Conservation (phyloP, 2,797 vertebrate genomes). For the Trachops cirrhosus region DNA sequence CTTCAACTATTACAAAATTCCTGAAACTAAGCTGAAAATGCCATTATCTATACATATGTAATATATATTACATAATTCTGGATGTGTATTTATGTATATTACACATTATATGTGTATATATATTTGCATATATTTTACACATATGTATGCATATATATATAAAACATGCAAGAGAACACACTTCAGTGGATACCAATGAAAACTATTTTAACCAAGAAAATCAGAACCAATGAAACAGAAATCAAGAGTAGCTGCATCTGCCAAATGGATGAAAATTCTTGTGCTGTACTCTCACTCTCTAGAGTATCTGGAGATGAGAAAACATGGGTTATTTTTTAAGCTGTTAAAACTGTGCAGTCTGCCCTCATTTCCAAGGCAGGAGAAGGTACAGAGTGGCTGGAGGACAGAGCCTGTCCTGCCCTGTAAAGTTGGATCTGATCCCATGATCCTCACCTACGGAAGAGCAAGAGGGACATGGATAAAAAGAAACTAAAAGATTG, state of each 20-base stretch:
- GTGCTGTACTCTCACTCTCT: background rate
- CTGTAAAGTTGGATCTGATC: background rate
- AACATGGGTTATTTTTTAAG: background rate
- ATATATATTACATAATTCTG: background rate
- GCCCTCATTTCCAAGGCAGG: background rate
- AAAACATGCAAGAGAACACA: background rate
- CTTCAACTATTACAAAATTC: background rate
- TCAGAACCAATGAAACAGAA: background rate
- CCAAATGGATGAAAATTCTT: background rate
- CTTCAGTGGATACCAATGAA: background rate
- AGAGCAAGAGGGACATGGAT: background rate
- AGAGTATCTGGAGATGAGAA: background rate
- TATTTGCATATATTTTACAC: background rate
- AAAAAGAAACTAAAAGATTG: background rate
- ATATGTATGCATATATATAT: background rate
- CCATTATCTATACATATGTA: background rate
- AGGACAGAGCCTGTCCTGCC: background rate
- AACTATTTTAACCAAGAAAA: slow-evolving; percentile 28
- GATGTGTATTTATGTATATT: background rate
- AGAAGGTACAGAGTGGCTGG: background rate
- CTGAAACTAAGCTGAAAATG: slow-evolving; percentile 27
- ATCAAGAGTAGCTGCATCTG: background rate
- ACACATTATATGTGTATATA: background rate
- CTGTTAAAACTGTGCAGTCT: background rate
- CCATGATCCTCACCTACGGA: background rate